A percentile compares a stretch with the other conserved stretches of the same genome.
These are phyloP conservation scores for Drosophila repletoides DNA, from an alignment of 1,140 invertebrate genomes.

Conservation along the genomic window DNA sequence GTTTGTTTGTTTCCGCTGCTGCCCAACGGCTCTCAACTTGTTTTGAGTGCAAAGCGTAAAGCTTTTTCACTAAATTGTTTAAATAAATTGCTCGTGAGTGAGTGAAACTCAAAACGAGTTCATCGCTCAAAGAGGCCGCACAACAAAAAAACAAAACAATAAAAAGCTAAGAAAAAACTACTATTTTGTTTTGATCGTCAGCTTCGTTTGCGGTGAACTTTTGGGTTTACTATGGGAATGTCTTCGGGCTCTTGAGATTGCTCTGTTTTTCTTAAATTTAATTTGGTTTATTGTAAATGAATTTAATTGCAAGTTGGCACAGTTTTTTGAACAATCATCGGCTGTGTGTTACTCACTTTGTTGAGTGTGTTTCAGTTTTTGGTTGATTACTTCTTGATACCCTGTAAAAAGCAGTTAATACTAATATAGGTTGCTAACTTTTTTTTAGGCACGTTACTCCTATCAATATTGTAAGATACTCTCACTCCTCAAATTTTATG, in stretches of 20 bases:
- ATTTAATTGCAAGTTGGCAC: slow-evolving; percentile 61
- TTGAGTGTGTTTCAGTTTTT: neutral
- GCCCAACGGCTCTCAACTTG: slow-evolving; percentile 2
- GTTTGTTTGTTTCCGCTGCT: slow-evolving; percentile 19
- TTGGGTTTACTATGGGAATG: neutral
- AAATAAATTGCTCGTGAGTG: slow-evolving; percentile 43
- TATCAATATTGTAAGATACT: too few species aligned
- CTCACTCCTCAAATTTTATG: too few species aligned
- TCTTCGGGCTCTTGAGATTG: neutral
- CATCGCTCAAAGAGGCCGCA: neutral
- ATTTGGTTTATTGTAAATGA: slow-evolving; percentile 29
- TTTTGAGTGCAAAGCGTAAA: slow-evolving; percentile 34
- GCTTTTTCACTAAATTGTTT: slow-evolving; percentile 28
- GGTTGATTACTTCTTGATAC: too few species aligned
- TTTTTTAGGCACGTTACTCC: too few species aligned
- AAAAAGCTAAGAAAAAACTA: slow-evolving; percentile 7
- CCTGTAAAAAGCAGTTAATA: too few species aligned
- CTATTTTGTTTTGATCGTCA: slow-evolving; percentile 73
- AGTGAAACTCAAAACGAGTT: slow-evolving; percentile 67
- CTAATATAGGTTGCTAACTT: too few species aligned
- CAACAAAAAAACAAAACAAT: slow-evolving; percentile 5
- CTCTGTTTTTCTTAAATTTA: slow-evolving; percentile 10
- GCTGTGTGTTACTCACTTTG: neutral
- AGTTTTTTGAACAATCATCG: slow-evolving; percentile 28
- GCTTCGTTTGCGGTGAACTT: slow-evolving; percentile 42